Base-by-base conservation (phyloP, 2,797 vertebrate species). In the Acomys russatus region DNA sequence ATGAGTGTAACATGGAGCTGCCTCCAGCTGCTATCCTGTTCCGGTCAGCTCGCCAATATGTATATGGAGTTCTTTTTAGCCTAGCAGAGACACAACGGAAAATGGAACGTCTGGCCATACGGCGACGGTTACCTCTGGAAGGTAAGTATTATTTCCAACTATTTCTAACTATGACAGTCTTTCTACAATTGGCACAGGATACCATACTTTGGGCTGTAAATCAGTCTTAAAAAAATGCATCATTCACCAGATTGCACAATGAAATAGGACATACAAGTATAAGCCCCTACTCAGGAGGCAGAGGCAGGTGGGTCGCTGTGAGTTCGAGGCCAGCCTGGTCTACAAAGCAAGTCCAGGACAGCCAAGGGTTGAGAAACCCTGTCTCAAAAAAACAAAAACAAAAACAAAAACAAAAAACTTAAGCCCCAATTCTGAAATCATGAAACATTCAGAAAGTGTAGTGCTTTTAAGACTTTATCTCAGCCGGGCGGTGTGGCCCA, bases 51-150 rank as follows among this genome's bases (percentile, higher is more conserved):
- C 98, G 99, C 95, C 99, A 99, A 90, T 99, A 99, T 89, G 98
- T 99, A 64, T 99, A 99, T 2, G 99, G 99, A 2, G 99, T 99
- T 96, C 99, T 99, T 96, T 99, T 99, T 98, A 99, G 99, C 96
- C 98, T 99, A 97, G 99, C 99, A 25, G 99, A 99, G 98, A 99
- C 99, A 64, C 99, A 99, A 96, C 98, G 99, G 84, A 99, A 99
- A 94, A 98, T 99, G 97, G 99, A 99, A 98, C 99, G 99, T 86
- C 98, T 99, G 59, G 99, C 99, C 87, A 98, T 99, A 97, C 99
- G 99, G 63, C 99, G 99, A 96, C 99, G 99, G 82, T 98, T 99
- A 78, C 99, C 99, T 8, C 93, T 99, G 78, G 99, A 99, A 98
- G 98, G 99, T 99, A 93, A 88, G 96, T 90, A 15, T 85, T 30